Evolutionary conservation across 2,797 vertebrate genomes (phyloP), one percentile per base, ranked within the genome.

Genomic region (Darevskia mixta): DNA sequence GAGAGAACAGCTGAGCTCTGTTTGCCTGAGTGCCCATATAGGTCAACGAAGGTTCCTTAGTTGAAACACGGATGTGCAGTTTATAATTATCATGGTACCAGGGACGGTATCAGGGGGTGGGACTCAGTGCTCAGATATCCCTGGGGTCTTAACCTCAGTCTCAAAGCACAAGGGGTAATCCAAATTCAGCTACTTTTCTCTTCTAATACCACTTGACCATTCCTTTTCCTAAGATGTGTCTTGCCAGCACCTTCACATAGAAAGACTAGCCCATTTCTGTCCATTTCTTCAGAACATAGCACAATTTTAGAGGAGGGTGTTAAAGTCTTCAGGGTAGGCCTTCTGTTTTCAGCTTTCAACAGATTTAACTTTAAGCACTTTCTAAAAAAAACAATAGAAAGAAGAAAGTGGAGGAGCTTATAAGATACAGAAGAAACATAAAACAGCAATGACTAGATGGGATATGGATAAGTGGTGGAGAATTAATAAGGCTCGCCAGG

Each of bases 1-100:
- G 69, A 76, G 45, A 49, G 67, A 84, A 79, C 85, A 86, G 85
- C 77, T 86, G 86, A 73, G 79, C 35, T 72, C 49, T 61, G 35
- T 73, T 81, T 85, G 83, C 69, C 38, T 80, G 83, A 76, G n/a
- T 75, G 69, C 77, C 58, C 69, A 38, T 81, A 49, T 66, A 80
- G 87, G 87, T 81, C 83, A 89, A 32, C n/a, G 18, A 66, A 38
- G 78, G 83, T 43, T 81, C 69, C 43, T 80, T 49, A 13, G 69
- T 45, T 85, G 41, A 85, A 89, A 75, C 25, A 41, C 4, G 55
- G 49, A 18, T 29, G 58, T 23, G 27, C 6, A 80, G n/a, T 67
- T 87, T 18, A 79, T n/a, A 72, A 72, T 85, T 35, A 43, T 58
- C 43, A 81, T 61, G 38, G 10, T 20, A 81, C 17, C 18, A 11